Base-by-base conservation (phyloP, 1,140 invertebrate species). In the Thaumetopoea pityocampa region DNA sequence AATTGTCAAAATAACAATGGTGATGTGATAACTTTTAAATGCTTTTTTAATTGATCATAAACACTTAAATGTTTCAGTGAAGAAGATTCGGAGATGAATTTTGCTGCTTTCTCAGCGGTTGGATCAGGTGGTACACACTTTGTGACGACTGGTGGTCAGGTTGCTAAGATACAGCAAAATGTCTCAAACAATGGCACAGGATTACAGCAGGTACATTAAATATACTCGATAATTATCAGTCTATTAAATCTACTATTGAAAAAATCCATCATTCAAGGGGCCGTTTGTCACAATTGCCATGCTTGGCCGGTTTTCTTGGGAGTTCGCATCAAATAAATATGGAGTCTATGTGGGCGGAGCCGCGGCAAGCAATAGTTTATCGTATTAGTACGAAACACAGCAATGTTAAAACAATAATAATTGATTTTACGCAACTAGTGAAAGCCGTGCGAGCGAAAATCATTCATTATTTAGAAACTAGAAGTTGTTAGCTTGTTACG, bases 11-110 rank as follows among this genome's bases (percentile, higher is more conserved):
- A n/a, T n/a, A n/a, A n/a, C n/a, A n/a, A n/a, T n/a, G n/a, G n/a
- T n/a, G n/a, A n/a, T n/a, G n/a, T n/a, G n/a, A n/a, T n/a, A n/a
- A n/a, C n/a, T n/a, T n/a, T n/a, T n/a, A n/a, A n/a, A n/a, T n/a
- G n/a, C n/a, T n/a, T n/a, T n/a, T n/a, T n/a, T n/a, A 28, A 28
- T 28, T 22, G 10, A 10, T 10, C 5, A 32, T 16, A 12, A n/a
- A 14, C 2, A n/a, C 4, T 2, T 16, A 22, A 34, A n/a, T 28
- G 4, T 53, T 51, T 5, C 63, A 81, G 77, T 53, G 74, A 81
- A 17, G 74, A 80, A 48, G 74, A 81, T 15, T 46, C 52, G 0
- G 79, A 83, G 41, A 83, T 83, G 77, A 83, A 83, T 65, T 83
- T 81, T 51, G 69, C 77, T 38, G 58, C 76, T 34, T 83, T 79